Conservation (phyloP, 2,888 invertebrate genomes). For the Argynnis bischoffii region DNA sequence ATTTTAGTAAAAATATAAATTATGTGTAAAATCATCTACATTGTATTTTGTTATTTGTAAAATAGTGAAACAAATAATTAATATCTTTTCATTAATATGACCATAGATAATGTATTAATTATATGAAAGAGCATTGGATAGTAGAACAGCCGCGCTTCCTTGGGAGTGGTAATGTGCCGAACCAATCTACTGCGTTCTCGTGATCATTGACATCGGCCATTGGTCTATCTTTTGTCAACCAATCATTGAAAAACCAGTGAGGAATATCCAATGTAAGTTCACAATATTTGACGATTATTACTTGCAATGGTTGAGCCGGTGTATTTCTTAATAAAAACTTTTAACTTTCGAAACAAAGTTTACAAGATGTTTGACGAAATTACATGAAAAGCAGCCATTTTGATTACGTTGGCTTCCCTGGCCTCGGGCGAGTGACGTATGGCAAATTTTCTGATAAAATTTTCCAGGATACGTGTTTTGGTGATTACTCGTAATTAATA, state of each 20-base stretch:
- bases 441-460: conserved; percentile 47
- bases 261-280: conserved; percentile 77
- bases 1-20: too few relatives aligned
- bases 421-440: conserved; percentile 70
- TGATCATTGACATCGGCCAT: conserved; percentile 90
- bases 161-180: conserved; percentile 85
- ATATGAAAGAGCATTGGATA: conserved; percentile 74
- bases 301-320: conserved; percentile 54
- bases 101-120: conserved; percentile 75
- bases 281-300: conserved; percentile 69
- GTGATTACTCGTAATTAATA: too few relatives aligned
- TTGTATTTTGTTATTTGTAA: background rate
- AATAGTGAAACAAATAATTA: background rate
- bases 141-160: conserved; percentile 65
- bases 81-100: conserved; percentile 25
- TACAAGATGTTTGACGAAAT: conserved; percentile 54
- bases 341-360: conserved; percentile 43
- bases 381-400: conserved; percentile 76
- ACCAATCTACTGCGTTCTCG: conserved; percentile 88
- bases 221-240: conserved; percentile 93
- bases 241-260: conserved; percentile 92
- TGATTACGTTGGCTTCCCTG: conserved; percentile 68
- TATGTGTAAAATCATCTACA: background rate
- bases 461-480: conserved; percentile 17
- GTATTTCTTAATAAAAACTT: conserved; percentile 48